Evolutionary conservation across 2,113 vertebrate species (phyloP), one percentile per base, ranked within the genome.

Genomic region (Pelodiscus sinensis): DNA sequence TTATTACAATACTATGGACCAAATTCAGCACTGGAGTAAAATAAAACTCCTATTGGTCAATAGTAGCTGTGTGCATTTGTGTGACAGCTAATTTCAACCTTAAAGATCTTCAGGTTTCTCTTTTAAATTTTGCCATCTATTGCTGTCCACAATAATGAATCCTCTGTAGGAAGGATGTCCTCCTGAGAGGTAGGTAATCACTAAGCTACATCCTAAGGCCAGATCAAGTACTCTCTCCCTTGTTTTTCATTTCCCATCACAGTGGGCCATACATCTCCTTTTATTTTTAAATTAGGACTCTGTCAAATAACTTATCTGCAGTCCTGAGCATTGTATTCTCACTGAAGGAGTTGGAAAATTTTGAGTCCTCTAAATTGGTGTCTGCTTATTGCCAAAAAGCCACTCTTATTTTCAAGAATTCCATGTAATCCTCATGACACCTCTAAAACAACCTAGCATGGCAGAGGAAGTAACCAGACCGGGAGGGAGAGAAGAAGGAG

Each of bases 171-270:
- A 75, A 12, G 9, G 2, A 44, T 10, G 78, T 15, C 18, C 16
- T n/a, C 65, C 16, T 71, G 56, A 60, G 44, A 2, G 2, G 0
- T 0, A 1, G 22, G 50, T 3, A 85, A 62, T 50, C 25, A 35
- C 31, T 71, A 31, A 68, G 31, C 16, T 71, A 68, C 31, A 68
- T 18, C 31, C 60, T 31, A 65, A 65, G 60, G 29, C 62, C 62
- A 65, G 62, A 65, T 9, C 16, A 13, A 68, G 15, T n/a, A n/a
- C 31, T 71, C 9, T 71, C 62, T 13, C 71, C 60, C 9, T n/a
- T 2, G 3, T 58, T 90, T 14, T 55, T 83, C 50, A 16, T 2
- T 62, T 13, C 6, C 44, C 44, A 8, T 35, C 19, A 24, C 3
- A 52, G 18, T 31, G 84, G 27, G 79, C n/a, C 87, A 78, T 16